Percentiles rank a stretch among this genome's conserved stretches.
phyloP scores from a whole-genome alignment of 1,140 invertebrate genomes.

The Drosophila virilis region DNA sequence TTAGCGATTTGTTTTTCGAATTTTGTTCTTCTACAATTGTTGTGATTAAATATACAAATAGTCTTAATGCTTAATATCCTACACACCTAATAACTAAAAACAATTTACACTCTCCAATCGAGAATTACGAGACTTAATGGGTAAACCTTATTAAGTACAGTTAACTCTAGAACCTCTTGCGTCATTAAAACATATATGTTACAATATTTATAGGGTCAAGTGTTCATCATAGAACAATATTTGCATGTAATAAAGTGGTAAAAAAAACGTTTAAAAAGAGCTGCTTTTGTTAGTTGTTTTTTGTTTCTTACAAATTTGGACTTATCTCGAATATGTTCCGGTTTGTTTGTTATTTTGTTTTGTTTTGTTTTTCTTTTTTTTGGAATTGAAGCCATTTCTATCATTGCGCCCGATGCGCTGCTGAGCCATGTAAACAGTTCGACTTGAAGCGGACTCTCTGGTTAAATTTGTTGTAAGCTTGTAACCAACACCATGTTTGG shows the following conservation, averaged over 20 bases:
- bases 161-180: constrained; percentile 69
- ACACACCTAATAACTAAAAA: constrained; percentile 67
- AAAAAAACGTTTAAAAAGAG: constrained; percentile 4
- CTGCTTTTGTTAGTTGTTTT: constrained; percentile 19
- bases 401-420: constrained; percentile 31
- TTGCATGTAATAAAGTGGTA: background rate
- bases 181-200: constrained; percentile 59
- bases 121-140: constrained; percentile 60
- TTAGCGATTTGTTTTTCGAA: constrained; percentile 58
- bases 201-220: constrained; percentile 47
- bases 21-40: constrained; percentile 56
- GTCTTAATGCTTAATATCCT: constrained; percentile 57
- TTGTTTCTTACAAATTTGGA: constrained; percentile 24
- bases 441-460: constrained; percentile 11
- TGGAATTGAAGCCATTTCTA: constrained; percentile 78
- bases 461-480: constrained; percentile 13
- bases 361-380: constrained; percentile 49
- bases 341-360: constrained; percentile 32
- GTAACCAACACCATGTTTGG: constrained; percentile 40
- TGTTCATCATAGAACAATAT: constrained; percentile 25
- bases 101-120: constrained; percentile 67
- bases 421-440: constrained; percentile 24
- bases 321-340: constrained; percentile 42
- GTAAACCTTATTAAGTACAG: constrained; percentile 1
- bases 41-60: constrained; percentile 67